These are phyloP conservation scores for Eurytoma adleriae DNA, from an alignment of 2,888 invertebrate species.

Conservation along the genomic window DNA sequence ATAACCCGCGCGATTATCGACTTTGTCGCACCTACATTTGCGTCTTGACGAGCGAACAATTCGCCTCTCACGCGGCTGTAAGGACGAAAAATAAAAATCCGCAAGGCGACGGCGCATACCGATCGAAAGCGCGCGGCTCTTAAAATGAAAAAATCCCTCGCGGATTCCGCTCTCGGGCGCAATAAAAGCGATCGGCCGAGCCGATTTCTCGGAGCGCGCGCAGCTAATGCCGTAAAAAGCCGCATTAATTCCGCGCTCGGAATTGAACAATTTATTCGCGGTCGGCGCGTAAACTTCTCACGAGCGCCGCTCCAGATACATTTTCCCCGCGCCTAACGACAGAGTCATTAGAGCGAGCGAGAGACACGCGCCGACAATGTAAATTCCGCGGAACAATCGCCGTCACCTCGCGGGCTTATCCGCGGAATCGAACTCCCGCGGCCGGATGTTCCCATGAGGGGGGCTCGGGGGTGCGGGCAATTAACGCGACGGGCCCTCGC, in stretches of 20 bases:
- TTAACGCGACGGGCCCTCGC: too few species aligned
- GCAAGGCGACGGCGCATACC: not conserved
- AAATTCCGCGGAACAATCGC: conserved; percentile 7
- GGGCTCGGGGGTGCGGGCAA: too few species aligned
- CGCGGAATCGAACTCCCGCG: not conserved
- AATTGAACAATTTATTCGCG: not conserved
- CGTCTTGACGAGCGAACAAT: not conserved
- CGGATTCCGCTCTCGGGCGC: not conserved
- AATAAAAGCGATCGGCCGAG: not conserved
- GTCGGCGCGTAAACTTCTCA: conserved; percentile 2
- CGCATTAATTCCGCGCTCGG: conserved; percentile 12
- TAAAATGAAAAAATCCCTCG: not conserved
- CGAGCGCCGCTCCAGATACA: not conserved
- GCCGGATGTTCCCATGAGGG: too few species aligned
- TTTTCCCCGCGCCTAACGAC: not conserved
- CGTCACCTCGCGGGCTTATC: not conserved
- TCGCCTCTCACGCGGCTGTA: too few species aligned
- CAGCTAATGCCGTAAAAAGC: conserved; percentile 1
- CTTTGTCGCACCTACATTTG: not conserved
- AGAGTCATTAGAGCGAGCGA: conserved; percentile 30
- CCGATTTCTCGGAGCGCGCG: not conserved
- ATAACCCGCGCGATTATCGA: not conserved
- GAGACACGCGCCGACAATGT: conserved; percentile 10
- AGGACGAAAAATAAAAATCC: too few species aligned
- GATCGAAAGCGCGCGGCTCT: not conserved